Evolutionary conservation across 1,140 invertebrate genomes (phyloP), one percentile per base, ranked within the genome.

Genomic region (Drosophila sp.): DNA sequence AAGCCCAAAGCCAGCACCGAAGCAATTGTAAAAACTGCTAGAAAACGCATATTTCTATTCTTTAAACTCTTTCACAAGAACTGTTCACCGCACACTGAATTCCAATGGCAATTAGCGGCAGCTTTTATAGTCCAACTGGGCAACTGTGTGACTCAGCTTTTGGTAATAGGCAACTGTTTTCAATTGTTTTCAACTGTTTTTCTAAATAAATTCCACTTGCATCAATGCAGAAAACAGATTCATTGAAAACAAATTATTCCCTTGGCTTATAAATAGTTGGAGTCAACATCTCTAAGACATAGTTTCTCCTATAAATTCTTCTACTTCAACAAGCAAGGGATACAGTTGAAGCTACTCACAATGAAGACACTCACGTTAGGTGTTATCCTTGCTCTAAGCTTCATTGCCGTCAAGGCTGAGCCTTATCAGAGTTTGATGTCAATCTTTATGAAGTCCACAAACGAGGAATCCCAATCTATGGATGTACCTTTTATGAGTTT

Each of bases 401-500:
- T 43, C 7, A 8, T 59, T 1, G 32, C 32, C 2, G 54, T 21
- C 7, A 14, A 29, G 5, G 14, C 45, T 14, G 7, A 32, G n/a
- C 25, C 36, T 2, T n/a, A n/a, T 43, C 36, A 32, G 0, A 8
- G 6, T 2, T 4, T 8, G 1, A 16, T 53, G 48, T 13, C 38
- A 9, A 11, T 36, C 11, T 53, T 54, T n/a, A 2, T 72, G 14
- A 56, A 64, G 21, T 27, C 48, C 0, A n/a, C 48, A 2, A 13
- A 13, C 11, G 14, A 66, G 4, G 9, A 41, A 13, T 2, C 14
- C 5, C 58, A 56, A 8, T 29, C 27, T 9, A 62, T 54, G 13
- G 51, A 80, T 25, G 59, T 80, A 13, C 77, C 78, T 2, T 40
- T 65, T 29, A 36, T 80, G 21, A 76, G 21, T 7, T 70, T 81